Evolutionary conservation across 2,888 invertebrate genomes (phyloP).

Genomic region (Nemapogon koenigi): DNA sequence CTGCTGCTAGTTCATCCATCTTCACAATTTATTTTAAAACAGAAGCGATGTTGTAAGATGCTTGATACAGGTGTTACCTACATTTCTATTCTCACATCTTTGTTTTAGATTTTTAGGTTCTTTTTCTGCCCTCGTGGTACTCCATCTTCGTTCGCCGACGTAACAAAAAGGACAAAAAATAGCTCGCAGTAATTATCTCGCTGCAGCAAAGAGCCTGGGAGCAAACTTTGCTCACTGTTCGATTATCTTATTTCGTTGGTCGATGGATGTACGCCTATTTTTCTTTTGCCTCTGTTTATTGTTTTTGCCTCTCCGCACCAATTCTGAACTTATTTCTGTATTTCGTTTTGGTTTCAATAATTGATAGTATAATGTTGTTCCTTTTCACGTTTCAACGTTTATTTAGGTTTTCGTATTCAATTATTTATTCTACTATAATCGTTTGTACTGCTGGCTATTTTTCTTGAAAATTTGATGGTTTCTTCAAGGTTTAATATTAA

Average conservation of each 20-base stretch:
- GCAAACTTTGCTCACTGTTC: constrained; percentile 19
- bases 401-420: too few relatives aligned
- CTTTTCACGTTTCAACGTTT: too few relatives aligned
- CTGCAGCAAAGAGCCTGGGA: constrained; percentile 30
- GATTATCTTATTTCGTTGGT: constrained; percentile 48
- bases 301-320: constrained; percentile 1
- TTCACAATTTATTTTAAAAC: too few relatives aligned
- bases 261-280: constrained; percentile 43
- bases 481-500: too few relatives aligned
- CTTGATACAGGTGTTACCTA: constrained; percentile 6
- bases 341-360: not conserved
- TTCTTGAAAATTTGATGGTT: too few relatives aligned
- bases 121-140: constrained; percentile 15
- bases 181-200: constrained; percentile 35
- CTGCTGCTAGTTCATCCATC: too few relatives aligned
- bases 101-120: constrained; percentile 22
- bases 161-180: constrained; percentile 24
- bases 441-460: too few relatives aligned
- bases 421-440: too few relatives aligned
- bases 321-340: constrained; percentile 2
- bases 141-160: constrained; percentile 27
- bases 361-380: not conserved
- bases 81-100: constrained; percentile 22
- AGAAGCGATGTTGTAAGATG: too few relatives aligned
- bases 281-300: constrained; percentile 5